Evolutionary conservation across 2,797 vertebrate genomes (phyloP), one percentile per base, ranked within the genome.

Genomic region (Apogon hyalosoma): DNA sequence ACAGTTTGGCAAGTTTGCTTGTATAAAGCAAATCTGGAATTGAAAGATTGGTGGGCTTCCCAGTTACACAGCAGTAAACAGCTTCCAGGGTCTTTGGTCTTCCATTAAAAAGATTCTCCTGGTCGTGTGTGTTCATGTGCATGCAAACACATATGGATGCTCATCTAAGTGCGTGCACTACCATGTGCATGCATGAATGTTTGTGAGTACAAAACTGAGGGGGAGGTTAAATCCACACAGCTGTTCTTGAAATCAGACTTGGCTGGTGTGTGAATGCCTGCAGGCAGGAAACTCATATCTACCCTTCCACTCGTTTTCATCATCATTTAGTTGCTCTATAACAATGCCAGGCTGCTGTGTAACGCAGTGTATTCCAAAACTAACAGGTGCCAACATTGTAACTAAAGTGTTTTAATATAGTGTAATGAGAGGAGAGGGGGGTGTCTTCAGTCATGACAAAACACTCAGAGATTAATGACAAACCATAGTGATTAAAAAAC

Each of bases 241-340:
- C 84, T 90, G 87, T 84, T 90, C 75, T 73, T 56, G 52, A 79
- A 84, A 78, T 87, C 79, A 67, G 59, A 82, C 78, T 87, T 89
- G 86, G 87, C 87, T 74, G 70, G 40, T 73, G 28, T 58, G 41
- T 55, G 80, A 64, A 81, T 49, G 82, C 68, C 87, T 78, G 74
- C 77, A 67, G 82, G 87, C 81, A 10, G 73, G 10, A 53, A 84
- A 74, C 68, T 73, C 54, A 77, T 71, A 78, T 77, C 79, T 80
- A 68, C 48, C 67, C 77, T 70, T 85, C 70, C 69, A 72, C 80
- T 86, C 39, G 3, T 85, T 84, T 83, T 82, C 88, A 85, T 87
- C 87, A 80, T 83, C 73, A 78, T 87, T 83, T 83, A 78, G 72
- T 64, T 7, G 70, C 70, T 49, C 54, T 36, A 46, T 41, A 79